phyloP scores from a whole-genome alignment of 2,888 invertebrate genomes.

The Drosophila testacea region DNA sequence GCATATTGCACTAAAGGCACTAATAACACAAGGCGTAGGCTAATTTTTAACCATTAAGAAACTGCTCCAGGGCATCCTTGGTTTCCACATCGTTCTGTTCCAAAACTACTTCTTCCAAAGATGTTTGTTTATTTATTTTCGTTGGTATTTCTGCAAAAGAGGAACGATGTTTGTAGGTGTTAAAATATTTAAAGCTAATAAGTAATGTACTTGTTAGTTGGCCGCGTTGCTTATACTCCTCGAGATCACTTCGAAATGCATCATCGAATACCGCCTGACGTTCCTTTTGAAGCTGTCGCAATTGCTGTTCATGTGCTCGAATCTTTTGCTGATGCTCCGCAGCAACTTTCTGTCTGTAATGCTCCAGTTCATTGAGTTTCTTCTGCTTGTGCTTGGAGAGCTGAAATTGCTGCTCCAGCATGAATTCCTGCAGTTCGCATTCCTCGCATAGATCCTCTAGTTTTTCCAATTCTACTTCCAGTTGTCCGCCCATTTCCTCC shows the following conservation, averaged over 20 bases:
- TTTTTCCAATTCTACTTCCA: slow-evolving; percentile 87
- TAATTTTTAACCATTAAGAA: slow-evolving; percentile 86
- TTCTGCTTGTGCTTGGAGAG: slow-evolving; percentile 88
- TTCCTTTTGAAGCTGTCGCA: slow-evolving; percentile 87
- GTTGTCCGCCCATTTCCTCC: slow-evolving; percentile 86
- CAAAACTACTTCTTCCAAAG: slow-evolving; percentile 88
- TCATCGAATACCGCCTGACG: slow-evolving; percentile 89
- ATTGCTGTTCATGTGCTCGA: slow-evolving; percentile 86
- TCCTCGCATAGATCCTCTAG: slow-evolving; percentile 88
- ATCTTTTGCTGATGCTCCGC: slow-evolving; percentile 87
- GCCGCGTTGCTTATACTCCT: slow-evolving; percentile 88
- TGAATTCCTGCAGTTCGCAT: slow-evolving; percentile 88
- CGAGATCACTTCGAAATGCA: slow-evolving; percentile 89
- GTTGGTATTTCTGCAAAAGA: slow-evolving; percentile 70
- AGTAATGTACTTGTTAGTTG: slow-evolving; percentile 87
- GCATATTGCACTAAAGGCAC: slow-evolving; percentile 60
- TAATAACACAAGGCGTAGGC: slow-evolving; percentile 2
- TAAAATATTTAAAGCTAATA: not conserved
- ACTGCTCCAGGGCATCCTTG: slow-evolving; percentile 87
- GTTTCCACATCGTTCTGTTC: slow-evolving; percentile 87
- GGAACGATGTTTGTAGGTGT: not conserved
- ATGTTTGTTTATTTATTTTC: slow-evolving; percentile 78
- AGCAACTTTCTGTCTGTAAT: slow-evolving; percentile 86
- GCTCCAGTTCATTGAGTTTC: slow-evolving; percentile 87
- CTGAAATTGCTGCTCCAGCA: slow-evolving; percentile 88